A percentile compares a stretch with the other conserved stretches of the same genome.
Evolutionary conservation across 1,140 invertebrate species (phyloP).

Genomic region (Aphelenchoides fujianensis): DNA sequence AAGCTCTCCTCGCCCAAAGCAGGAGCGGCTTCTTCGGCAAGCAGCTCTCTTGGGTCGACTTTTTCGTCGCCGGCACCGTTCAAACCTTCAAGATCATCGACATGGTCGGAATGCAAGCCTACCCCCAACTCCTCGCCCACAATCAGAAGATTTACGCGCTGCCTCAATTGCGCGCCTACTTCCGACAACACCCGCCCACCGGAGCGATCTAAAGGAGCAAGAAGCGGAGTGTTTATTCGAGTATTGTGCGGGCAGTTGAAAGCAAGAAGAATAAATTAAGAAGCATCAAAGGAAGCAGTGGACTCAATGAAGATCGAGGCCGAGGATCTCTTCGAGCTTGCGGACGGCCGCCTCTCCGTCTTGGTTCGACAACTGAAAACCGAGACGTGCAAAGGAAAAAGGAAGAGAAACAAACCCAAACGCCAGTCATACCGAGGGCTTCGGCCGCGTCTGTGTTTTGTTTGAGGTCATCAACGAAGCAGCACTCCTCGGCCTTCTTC

Average conservation of each 20-base stretch:
- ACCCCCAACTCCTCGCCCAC: neutral
- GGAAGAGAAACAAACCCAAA: slow-evolving; percentile 24
- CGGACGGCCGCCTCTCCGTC: neutral
- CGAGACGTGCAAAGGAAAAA: neutral
- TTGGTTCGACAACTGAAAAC: neutral
- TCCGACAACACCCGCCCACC: neutral
- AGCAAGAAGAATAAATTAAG: neutral
- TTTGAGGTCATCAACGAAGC: slow-evolving; percentile 30
- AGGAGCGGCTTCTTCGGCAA: neutral
- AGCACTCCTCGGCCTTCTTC: slow-evolving; percentile 25
- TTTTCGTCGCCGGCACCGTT: slow-evolving; percentile 1
- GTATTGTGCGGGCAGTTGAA: neutral
- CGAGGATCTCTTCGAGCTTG: neutral
- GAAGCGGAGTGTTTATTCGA: neutral
- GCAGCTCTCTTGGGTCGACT: slow-evolving; percentile 8
- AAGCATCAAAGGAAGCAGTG: neutral
- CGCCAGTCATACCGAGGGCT: slow-evolving; percentile 18
- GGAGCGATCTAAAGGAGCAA: neutral
- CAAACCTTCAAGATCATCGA: slow-evolving; percentile 2
- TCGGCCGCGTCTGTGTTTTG: slow-evolving; percentile 32
- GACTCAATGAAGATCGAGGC: neutral
- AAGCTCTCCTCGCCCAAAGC: neutral
- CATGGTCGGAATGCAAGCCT: neutral
- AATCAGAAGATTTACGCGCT: neutral
- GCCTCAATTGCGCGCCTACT: neutral